These are phyloP conservation scores for Metalampra italica DNA, from an alignment of 2,888 invertebrate genomes.

Conservation along the genomic window DNA sequence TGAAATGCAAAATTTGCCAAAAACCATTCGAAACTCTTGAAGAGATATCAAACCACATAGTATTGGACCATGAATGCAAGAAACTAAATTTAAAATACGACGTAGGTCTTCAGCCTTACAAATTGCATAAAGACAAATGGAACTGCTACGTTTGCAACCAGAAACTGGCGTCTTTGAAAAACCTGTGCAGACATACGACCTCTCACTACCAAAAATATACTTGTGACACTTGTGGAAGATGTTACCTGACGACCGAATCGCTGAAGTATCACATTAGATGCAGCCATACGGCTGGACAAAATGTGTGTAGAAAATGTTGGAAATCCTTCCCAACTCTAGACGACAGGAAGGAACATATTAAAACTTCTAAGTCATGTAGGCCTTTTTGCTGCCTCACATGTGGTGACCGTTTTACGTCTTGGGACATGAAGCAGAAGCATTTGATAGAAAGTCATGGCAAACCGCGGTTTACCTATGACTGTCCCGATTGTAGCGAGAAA, in stretches of 20 bases:
- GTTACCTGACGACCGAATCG: constrained; percentile 50
- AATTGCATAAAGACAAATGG: constrained; percentile 47
- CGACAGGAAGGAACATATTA: constrained; percentile 45
- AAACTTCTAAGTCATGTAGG: constrained; percentile 46
- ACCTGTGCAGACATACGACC: constrained; percentile 55
- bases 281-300: constrained; percentile 40
- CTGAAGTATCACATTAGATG: constrained; percentile 55
- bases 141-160: constrained; percentile 45
- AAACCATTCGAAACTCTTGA: constrained; percentile 37
- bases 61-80: constrained; percentile 33
- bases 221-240: constrained; percentile 59
- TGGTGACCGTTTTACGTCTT: constrained; percentile 56
- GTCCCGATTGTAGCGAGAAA: constrained; percentile 47
- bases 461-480: constrained; percentile 38
- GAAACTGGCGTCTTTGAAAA: constrained; percentile 48
- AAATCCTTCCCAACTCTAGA: constrained; percentile 43
- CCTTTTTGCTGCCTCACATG: constrained; percentile 51
- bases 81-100: constrained; percentile 41
- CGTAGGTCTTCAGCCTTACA: constrained; percentile 58
- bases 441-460: constrained; percentile 40
- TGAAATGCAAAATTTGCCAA: constrained; percentile 50
- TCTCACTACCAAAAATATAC: constrained; percentile 55
- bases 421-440: constrained; percentile 57
- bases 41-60: constrained; percentile 46
- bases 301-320: constrained; percentile 58